These are phyloP conservation scores for Aldabrachelys gigantea DNA, from an alignment of 2,113 vertebrate species.

Conservation along the genomic window DNA sequence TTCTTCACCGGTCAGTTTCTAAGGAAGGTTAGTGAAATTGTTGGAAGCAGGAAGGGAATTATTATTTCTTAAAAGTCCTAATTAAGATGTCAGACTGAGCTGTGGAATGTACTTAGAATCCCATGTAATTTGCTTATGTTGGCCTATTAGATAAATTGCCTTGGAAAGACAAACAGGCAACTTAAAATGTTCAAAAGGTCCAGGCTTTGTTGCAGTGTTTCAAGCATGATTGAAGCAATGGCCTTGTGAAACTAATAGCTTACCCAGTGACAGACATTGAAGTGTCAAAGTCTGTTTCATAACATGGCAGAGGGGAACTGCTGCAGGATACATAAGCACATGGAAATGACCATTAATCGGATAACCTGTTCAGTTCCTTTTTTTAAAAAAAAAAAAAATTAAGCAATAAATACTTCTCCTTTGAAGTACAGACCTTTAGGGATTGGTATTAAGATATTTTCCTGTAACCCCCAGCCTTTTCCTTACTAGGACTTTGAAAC, in stretches of 20 bases:
- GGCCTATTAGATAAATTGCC: conserved; percentile 80
- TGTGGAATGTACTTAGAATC: conserved; percentile 79
- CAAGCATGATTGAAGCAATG: conserved; percentile 75
- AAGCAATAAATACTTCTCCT: conserved; percentile 19
- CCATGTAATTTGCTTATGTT: conserved; percentile 82
- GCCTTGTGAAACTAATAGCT: conserved; percentile 75
- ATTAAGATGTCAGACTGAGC: conserved; percentile 78
- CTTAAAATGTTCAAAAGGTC: conserved; percentile 78
- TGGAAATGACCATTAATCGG: conserved; percentile 39
- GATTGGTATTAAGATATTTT: neutral
- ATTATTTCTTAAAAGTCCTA: conserved; percentile 81
- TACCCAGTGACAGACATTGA: conserved; percentile 68
- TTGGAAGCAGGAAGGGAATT: conserved; percentile 64
- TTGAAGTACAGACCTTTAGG: conserved; percentile 41
- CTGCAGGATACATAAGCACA: neutral
- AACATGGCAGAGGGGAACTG: conserved; percentile 43
- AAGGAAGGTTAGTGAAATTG: conserved; percentile 76
- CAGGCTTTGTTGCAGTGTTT: conserved; percentile 76
- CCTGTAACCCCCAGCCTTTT: neutral
- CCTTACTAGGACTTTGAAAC: neutral
- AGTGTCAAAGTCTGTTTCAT: conserved; percentile 76
- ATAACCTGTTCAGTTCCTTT: conserved; percentile 27
- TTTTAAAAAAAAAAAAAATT: neutral
- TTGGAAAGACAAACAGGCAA: conserved; percentile 82
- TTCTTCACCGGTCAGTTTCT: conserved; percentile 74